Conservation (phyloP, 2,113 vertebrate species). For the Eleginops maclovinus region DNA sequence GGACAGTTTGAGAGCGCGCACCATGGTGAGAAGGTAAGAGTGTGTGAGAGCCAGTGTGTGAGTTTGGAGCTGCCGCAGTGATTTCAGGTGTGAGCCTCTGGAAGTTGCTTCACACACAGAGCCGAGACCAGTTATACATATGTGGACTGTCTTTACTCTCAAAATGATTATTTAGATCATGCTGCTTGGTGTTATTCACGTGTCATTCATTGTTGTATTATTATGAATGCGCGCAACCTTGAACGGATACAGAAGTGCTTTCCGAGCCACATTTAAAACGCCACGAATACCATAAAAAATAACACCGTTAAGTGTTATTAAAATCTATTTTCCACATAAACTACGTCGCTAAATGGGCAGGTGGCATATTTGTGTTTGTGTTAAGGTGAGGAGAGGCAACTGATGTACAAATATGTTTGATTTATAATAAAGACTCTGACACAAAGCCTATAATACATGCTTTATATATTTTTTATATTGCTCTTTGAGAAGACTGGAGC, state of each 20-base stretch:
- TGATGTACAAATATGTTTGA: background rate
- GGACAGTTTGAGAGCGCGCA: conserved; percentile 68
- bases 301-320: background rate
- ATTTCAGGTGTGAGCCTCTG: conserved; percentile 68
- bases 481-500: background rate
- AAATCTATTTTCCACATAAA: background rate
- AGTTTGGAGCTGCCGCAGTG: conserved; percentile 71
- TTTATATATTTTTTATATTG: background rate
- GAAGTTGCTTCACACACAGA: conserved; percentile 52
- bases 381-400: background rate
- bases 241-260: background rate
- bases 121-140: background rate
- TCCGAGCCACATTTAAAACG: background rate
- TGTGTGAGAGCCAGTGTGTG: conserved; percentile 24
- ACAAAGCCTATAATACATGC: background rate
- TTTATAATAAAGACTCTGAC: background rate
- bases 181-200: background rate
- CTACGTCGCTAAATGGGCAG: background rate
- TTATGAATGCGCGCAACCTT: conserved; percentile 21
- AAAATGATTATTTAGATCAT: accelerated
- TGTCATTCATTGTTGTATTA: background rate
- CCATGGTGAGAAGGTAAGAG: conserved; percentile 82
- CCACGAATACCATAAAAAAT: background rate
- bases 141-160: background rate
- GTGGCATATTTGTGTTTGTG: conserved; percentile 4